Percentiles rank a stretch among this genome's conserved stretches.
Conservation (phyloP, 2,888 invertebrate genomes). For the Cephonodes hylas region DNA sequence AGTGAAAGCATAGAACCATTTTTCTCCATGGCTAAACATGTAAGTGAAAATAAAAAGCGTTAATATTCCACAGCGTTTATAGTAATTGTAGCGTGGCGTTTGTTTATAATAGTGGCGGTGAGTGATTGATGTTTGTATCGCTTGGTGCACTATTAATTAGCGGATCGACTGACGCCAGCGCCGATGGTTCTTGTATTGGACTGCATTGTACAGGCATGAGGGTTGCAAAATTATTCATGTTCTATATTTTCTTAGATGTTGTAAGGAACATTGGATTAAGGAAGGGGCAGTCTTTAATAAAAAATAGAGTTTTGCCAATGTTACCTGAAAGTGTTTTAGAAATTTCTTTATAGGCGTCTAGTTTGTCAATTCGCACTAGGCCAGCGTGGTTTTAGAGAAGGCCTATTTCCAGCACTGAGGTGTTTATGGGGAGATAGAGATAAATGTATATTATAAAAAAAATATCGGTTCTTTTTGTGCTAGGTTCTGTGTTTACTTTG, state of each 20-base stretch:
- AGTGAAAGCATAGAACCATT: background rate
- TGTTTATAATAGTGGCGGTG: slow-evolving; percentile 42
- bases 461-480: no score
- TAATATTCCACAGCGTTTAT: slow-evolving; percentile 36
- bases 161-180: slow-evolving; percentile 42
- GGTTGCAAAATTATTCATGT: background rate
- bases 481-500: no score
- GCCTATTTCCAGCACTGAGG: no score
- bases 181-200: background rate
- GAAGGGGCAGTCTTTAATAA: background rate
- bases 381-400: no score
- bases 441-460: no score
- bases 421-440: no score
- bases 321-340: no score
- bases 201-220: background rate
- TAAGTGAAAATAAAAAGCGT: slow-evolving; percentile 28
- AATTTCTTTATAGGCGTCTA: no score
- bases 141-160: slow-evolving; percentile 53
- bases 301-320: no score
- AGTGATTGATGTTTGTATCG: slow-evolving; percentile 62
- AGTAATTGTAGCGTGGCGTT: slow-evolving; percentile 43
- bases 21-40: slow-evolving; percentile 14
- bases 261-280: background rate
- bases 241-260: background rate
- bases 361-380: no score